Percentiles rank a stretch among this genome's conserved stretches.
phyloP scores from a whole-genome alignment of 2,113 vertebrate species.

The Rhombomys opimus region DNA sequence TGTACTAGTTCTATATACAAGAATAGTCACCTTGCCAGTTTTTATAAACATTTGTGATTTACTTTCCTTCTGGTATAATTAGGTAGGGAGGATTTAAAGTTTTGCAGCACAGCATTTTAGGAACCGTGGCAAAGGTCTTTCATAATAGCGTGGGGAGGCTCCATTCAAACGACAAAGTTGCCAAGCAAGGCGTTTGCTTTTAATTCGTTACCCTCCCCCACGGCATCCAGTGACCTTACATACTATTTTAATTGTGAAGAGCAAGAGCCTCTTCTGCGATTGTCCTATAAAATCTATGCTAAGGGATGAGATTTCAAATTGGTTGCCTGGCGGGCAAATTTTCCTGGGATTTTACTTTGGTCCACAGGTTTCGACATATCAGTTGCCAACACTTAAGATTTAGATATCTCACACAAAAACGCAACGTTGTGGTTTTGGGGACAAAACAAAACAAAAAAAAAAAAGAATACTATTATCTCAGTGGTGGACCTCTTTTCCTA shows the following conservation, averaged over 20 bases:
- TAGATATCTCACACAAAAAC: conserved; percentile 24
- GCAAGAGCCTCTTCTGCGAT: conserved; percentile 14
- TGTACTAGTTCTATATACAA: conserved; percentile 32
- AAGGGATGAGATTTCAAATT: conserved; percentile 41
- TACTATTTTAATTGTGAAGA: conserved; percentile 39
- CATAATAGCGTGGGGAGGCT: background rate
- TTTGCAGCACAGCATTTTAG: conserved; percentile 51
- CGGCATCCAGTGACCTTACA: conserved; percentile 10
- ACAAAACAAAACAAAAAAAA: background rate
- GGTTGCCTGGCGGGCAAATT: background rate
- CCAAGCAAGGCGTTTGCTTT: conserved; percentile 51
- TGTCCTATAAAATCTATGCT: conserved; percentile 10
- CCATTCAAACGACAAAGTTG: conserved; percentile 31
- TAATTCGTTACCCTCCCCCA: conserved; percentile 43
- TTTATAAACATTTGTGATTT: conserved; percentile 57
- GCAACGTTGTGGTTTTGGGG: background rate
- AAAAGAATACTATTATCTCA: background rate
- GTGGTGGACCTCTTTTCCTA: conserved; percentile 3
- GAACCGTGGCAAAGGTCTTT: conserved; percentile 32
- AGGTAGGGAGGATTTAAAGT: conserved; percentile 43
- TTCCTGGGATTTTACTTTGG: conserved; percentile 21
- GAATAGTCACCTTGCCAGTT: conserved; percentile 34
- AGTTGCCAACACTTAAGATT: conserved; percentile 31
- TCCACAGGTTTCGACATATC: background rate
- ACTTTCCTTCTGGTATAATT: conserved; percentile 44